These are phyloP conservation scores for Serrognathus titanus DNA, from an alignment of 2,888 invertebrate species.

Conservation along the genomic window DNA sequence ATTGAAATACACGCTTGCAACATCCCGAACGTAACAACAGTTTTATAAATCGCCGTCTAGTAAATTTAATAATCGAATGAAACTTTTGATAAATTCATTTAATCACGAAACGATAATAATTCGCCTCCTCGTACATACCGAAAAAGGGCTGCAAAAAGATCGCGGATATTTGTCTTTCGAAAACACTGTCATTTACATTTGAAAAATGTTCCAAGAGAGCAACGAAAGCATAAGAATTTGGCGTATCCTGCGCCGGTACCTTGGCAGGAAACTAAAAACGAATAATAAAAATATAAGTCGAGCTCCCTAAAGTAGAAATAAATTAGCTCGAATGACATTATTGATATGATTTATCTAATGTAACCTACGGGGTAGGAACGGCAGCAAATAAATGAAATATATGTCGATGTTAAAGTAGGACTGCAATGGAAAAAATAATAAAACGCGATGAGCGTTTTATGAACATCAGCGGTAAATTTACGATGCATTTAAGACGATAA, in stretches of 20 bases:
- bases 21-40: slow-evolving; percentile 6
- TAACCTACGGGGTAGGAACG: slow-evolving; percentile 13
- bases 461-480: too few species aligned
- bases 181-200: slow-evolving; percentile 8
- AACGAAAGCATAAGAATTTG: slow-evolving; percentile 23
- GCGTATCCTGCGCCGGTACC: slow-evolving; percentile 18
- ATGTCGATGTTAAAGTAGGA: not conserved
- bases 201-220: slow-evolving; percentile 10
- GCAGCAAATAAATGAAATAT: slow-evolving; percentile 2
- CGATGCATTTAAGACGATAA: too few species aligned
- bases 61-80: too few species aligned
- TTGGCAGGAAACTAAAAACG: slow-evolving; percentile 23
- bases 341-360: slow-evolving; percentile 27
- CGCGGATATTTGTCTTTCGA: not conserved
- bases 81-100: not conserved
- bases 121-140: not conserved
- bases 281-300: slow-evolving; percentile 24
- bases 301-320: slow-evolving; percentile 26
- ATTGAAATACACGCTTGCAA: not conserved
- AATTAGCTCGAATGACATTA: slow-evolving; percentile 28
- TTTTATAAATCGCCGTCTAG: not conserved
- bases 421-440: not conserved
- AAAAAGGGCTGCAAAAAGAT: not conserved
- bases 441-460: too few species aligned
- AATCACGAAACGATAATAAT: not conserved